Evolutionary conservation across 2,888 invertebrate species (phyloP).

Genomic region (Synergus laeviventris): DNA sequence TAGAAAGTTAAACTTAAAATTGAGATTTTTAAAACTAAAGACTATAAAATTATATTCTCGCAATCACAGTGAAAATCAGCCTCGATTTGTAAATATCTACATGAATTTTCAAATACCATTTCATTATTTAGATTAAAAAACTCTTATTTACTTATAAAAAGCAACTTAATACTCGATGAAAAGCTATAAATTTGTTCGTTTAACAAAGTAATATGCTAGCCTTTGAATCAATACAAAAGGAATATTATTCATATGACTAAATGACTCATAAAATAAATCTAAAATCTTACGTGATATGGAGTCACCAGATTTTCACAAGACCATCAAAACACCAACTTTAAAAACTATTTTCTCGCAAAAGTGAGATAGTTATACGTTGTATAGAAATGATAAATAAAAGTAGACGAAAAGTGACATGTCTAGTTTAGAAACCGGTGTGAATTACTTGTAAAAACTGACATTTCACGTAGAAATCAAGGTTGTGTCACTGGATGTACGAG

Average conservation of each 20-base stretch:
- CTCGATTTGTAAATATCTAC: constrained; percentile 1
- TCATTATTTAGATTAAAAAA: not conserved
- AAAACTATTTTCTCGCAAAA: not conserved
- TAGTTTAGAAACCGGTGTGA: constrained; percentile 16
- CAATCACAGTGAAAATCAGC: not conserved
- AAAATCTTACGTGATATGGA: not conserved
- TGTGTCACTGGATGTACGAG: constrained; percentile 43
- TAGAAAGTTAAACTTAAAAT: not conserved
- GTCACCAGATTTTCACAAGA: not conserved
- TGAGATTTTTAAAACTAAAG: not conserved
- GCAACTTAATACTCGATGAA: not conserved
- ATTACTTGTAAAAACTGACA: not conserved
- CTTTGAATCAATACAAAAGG: not conserved
- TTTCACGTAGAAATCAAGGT: constrained; percentile 34
- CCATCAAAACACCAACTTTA: not conserved
- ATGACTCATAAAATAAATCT: not conserved
- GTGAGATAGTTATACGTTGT: not conserved
- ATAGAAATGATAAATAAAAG: not conserved
- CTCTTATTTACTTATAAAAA: not conserved
- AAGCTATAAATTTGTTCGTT: not conserved
- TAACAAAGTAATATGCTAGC: not conserved
- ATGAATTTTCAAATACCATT: not conserved
- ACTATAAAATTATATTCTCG: not conserved
- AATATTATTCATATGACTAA: not conserved
- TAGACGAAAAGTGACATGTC: not conserved